phyloP scores from a whole-genome alignment of 2,797 vertebrate genomes.

The Sebastes baramenuke region DNA sequence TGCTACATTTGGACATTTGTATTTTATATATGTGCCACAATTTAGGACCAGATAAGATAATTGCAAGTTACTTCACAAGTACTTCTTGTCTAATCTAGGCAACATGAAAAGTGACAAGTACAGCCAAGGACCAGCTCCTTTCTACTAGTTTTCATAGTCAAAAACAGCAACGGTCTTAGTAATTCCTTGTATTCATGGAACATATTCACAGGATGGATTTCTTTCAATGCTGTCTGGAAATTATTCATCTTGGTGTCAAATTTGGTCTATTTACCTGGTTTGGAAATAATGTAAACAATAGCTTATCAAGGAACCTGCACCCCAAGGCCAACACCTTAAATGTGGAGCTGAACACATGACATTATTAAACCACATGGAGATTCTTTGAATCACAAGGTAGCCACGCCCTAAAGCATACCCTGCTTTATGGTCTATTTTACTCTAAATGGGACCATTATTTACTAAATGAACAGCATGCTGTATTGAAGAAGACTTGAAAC shows the following conservation, averaged over 20 bases:
- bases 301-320: neutral
- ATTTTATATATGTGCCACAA: neutral
- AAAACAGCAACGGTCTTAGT: neutral
- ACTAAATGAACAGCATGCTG: too few species aligned
- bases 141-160: neutral
- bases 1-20: neutral
- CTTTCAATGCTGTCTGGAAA: neutral
- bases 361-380: neutral
- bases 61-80: neutral
- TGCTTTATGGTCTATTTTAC: too few species aligned
- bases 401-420: accelerated
- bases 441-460: too few species aligned
- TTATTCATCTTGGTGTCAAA: neutral
- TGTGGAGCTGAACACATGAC: neutral
- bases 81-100: neutral
- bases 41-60: neutral
- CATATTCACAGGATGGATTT: neutral
- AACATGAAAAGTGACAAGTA: neutral
- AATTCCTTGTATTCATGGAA: neutral
- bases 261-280: neutral
- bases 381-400: neutral
- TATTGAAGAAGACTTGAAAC: too few species aligned
- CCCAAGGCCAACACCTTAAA: neutral
- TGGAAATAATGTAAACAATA: neutral
- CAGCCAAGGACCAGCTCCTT: neutral